These are phyloP conservation scores for Tetramorium bicarinatum DNA, from an alignment of 2,888 invertebrate species.

Conservation along the genomic window DNA sequence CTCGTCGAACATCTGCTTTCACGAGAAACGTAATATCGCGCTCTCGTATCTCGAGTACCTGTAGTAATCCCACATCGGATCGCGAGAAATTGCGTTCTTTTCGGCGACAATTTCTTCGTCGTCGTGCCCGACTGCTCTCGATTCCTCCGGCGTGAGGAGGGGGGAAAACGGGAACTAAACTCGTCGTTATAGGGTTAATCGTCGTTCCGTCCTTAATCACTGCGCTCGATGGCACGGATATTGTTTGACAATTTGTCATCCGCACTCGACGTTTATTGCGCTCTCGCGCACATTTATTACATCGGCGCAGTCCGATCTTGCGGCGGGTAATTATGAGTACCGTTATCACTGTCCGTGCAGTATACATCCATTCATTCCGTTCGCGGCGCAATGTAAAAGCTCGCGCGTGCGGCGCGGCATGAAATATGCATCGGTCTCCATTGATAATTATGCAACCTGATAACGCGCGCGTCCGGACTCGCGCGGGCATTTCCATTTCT, in stretches of 20 bases:
- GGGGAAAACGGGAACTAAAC: background rate
- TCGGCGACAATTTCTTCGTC: conserved; percentile 33
- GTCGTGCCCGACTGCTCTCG: background rate
- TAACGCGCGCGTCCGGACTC: conserved; percentile 58
- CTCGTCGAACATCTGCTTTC: conserved; percentile 25
- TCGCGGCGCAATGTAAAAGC: conserved; percentile 65
- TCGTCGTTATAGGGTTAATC: conserved; percentile 63
- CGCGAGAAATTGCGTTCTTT: conserved; percentile 36
- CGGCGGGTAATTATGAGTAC: conserved; percentile 70
- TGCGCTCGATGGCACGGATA: conserved; percentile 65
- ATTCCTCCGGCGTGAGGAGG: background rate
- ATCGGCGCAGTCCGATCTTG: conserved; percentile 60
- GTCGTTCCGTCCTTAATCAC: conserved; percentile 65
- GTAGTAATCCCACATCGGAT: conserved; percentile 25
- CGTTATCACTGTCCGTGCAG: conserved; percentile 66
- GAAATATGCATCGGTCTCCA: conserved; percentile 74
- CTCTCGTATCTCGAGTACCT: background rate
- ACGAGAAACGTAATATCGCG: conserved; percentile 36
- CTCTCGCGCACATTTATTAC: conserved; percentile 72
- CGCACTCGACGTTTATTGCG: conserved; percentile 71
- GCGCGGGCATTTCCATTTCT: conserved; percentile 8
- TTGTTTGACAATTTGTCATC: conserved; percentile 73
- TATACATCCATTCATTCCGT: conserved; percentile 67
- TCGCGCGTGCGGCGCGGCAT: conserved; percentile 64
- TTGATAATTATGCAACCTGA: conserved; percentile 75